Conservation (phyloP, 2,888 invertebrate species). For the Merodon equestris region DNA sequence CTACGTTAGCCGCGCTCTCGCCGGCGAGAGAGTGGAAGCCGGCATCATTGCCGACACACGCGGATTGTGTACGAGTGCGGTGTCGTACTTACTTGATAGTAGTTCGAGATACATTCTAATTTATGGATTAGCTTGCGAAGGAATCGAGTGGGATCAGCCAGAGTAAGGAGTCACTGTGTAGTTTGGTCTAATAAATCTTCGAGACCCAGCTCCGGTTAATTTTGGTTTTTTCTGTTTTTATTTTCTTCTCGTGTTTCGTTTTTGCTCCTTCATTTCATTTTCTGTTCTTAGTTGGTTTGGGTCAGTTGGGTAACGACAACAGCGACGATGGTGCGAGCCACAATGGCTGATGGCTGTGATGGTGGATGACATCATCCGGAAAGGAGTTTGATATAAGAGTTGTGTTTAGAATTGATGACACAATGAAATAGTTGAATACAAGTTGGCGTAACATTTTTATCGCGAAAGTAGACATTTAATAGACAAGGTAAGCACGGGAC, state of each 20-base stretch:
- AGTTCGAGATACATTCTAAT: slow-evolving; percentile 55
- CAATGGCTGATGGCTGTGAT: slow-evolving; percentile 48
- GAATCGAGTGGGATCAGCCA: slow-evolving; percentile 5
- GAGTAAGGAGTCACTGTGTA: slow-evolving; percentile 11
- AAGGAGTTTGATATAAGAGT: slow-evolving; percentile 62
- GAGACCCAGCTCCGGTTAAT: slow-evolving; percentile 33
- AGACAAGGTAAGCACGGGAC: too few species aligned
- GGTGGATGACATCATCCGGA: slow-evolving; percentile 63
- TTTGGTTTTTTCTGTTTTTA: too few species aligned
- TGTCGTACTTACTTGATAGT: background rate
- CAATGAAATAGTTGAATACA: slow-evolving; percentile 22
- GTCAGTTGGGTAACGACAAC: slow-evolving; percentile 31
- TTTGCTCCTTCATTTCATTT: too few species aligned
- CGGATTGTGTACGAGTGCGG: slow-evolving; percentile 9
- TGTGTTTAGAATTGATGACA: slow-evolving; percentile 20
- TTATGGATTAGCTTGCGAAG: slow-evolving; percentile 45
- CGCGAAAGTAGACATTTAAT: background rate
- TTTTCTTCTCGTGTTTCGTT: too few species aligned
- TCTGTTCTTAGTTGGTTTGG: slow-evolving; percentile 37
- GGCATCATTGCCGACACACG: slow-evolving; percentile 17
- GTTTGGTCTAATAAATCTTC: slow-evolving; percentile 60
- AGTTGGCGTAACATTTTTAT: background rate
- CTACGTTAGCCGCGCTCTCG: slow-evolving; percentile 28
- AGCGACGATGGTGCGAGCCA: slow-evolving; percentile 20
- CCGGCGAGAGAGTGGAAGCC: slow-evolving; percentile 15